Base-by-base conservation (phyloP, 2,888 invertebrate genomes). In the Eupithecia subumbrata region DNA sequence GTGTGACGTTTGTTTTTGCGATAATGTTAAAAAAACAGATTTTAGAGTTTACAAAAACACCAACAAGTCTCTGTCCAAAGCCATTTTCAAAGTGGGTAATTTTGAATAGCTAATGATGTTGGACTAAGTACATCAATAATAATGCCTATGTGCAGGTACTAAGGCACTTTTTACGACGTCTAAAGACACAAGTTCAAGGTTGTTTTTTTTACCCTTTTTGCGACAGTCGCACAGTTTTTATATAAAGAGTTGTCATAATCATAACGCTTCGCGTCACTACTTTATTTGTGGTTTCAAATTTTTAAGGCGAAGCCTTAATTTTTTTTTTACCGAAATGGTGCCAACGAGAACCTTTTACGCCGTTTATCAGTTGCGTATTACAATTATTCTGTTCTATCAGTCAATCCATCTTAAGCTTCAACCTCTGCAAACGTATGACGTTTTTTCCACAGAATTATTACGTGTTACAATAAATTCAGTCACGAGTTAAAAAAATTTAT, bases 1-100 rank as follows among this genome's bases (percentile, higher is more conserved):
- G 60, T 60, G 60, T 25, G 60, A 60, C 25, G 60, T 60, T 60
- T 14, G 60, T 60, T 60, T 60, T 60, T 25, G 60, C 25, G 60
- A 60, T 22, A 4, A 56, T 22, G 22, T 11, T 56, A 22, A 56
- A 60, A 60, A 60, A 60, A 60, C 25, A 0, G 14, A 22, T 12
- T 25, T 25, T 60, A 5, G 12, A 12, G 12, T 12, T 25, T 25
- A n/a, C 11, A 56, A 12, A 56, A 52, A n/a, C 5, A 16, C 7
- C 45, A 11, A 25, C 25, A 25, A 25, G 25, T 60, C 14, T 60
- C 60, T 14, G 25, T 56, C 56, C 4, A 25, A 25, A 25, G 60
- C 25, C 60, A 60, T 60, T 60, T 30, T 48, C 22, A 25, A 25
- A 60, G 25, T 25, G 60, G 25, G 25, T 60, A 60, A 60, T 60